Conservation (phyloP, 1,140 invertebrate genomes). For the Geopemphigus sp. region DNA sequence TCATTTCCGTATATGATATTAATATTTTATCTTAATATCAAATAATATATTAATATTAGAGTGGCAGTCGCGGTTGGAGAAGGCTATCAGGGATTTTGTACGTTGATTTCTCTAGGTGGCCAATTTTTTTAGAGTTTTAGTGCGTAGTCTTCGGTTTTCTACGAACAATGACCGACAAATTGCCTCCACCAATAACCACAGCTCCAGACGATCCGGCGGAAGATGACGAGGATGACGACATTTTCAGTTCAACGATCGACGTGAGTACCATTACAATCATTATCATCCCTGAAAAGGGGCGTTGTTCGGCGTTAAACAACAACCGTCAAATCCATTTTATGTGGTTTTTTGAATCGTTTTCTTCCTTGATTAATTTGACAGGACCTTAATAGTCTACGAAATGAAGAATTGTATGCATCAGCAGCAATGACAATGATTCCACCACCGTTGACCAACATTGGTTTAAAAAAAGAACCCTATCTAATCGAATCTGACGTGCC, state of each 20-base stretch:
- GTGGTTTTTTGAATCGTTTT: not conserved
- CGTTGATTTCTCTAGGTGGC: not conserved
- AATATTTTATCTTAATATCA: not conserved
- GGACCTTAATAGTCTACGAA: constrained; percentile 1
- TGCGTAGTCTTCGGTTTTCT: not conserved
- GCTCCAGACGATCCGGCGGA: not conserved
- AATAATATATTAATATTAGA: not conserved
- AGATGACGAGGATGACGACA: constrained; percentile 68
- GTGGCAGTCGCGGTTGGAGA: too few species aligned
- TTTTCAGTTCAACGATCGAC: constrained; percentile 76
- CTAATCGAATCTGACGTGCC: not conserved
- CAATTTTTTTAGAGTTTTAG: too few species aligned
- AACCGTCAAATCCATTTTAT: not conserved
- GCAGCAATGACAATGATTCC: too few species aligned
- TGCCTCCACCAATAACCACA: not conserved
- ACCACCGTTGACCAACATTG: not conserved
- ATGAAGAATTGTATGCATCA: not conserved
- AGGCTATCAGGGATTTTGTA: too few species aligned
- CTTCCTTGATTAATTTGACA: not conserved
- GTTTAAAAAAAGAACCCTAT: not conserved
- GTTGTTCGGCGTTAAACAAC: not conserved
- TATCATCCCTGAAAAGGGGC: not conserved
- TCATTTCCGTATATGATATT: not conserved
- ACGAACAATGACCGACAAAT: constrained; percentile 28
- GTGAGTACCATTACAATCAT: constrained; percentile 60